Evolutionary conservation across 2,113 vertebrate species (phyloP).

Genomic region (Hydropotes inermis): DNA sequence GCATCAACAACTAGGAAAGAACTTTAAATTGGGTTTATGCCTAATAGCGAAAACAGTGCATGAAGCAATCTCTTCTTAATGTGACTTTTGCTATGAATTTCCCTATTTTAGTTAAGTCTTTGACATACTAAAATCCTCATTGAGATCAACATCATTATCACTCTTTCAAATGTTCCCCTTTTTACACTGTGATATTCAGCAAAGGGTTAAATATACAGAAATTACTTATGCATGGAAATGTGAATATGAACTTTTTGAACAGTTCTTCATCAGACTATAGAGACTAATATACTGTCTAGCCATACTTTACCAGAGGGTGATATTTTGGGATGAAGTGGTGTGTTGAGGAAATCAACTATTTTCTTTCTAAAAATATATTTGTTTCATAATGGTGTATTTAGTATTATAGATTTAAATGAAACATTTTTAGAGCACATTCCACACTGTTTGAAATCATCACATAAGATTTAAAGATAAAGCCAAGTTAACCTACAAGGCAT

Average conservation of each 20-base stretch:
- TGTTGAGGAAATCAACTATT: background rate
- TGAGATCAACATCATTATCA: background rate
- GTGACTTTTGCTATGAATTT: background rate
- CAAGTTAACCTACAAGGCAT: background rate
- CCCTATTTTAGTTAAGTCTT: background rate
- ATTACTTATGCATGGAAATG: background rate
- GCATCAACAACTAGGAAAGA: background rate
- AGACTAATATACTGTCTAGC: background rate
- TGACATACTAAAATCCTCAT: background rate
- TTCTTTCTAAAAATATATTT: background rate
- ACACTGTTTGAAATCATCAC: background rate
- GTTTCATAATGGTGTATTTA: background rate
- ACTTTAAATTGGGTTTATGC: slow-evolving; percentile 11
- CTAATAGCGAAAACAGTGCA: background rate
- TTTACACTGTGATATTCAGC: background rate
- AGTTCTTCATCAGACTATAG: background rate
- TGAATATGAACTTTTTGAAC: background rate
- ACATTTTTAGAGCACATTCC: background rate
- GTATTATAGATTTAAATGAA: background rate
- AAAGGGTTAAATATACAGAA: background rate
- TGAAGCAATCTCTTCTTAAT: background rate
- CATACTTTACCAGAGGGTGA: background rate
- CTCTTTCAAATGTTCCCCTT: background rate
- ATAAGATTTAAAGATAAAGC: background rate
- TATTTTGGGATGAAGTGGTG: background rate